These are phyloP conservation scores for Spatulosminthurus flaviceps DNA, from an alignment of 2,888 invertebrate species.

Conservation along the genomic window DNA sequence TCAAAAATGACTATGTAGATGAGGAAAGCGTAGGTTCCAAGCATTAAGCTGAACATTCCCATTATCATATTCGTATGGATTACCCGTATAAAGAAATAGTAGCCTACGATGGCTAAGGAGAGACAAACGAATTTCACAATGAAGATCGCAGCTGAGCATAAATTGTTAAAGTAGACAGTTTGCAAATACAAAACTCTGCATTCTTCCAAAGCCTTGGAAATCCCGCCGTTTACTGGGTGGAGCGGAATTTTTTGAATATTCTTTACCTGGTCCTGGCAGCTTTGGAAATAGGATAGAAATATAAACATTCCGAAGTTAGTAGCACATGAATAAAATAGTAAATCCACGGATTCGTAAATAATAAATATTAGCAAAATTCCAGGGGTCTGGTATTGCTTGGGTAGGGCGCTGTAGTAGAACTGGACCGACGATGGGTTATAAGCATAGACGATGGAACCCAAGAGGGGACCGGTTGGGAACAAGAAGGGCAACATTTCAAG, in stretches of 20 bases:
- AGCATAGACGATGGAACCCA: not conserved
- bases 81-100: not conserved
- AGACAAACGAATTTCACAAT: not conserved
- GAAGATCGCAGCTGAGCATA: not conserved
- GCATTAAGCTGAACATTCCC: not conserved
- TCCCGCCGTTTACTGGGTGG: not conserved
- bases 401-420: not conserved
- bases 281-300: not conserved
- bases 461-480: not conserved
- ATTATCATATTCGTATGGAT: not conserved
- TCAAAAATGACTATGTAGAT: constrained; percentile 16
- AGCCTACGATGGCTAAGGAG: not conserved
- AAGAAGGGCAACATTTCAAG: not conserved
- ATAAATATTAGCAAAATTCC: not conserved
- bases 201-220: not conserved
- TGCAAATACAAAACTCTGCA: not conserved
- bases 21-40: not conserved
- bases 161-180: not conserved
- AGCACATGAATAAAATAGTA: not conserved
- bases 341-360: not conserved
- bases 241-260: not conserved
- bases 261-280: not conserved
- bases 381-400: not conserved
- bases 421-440: not conserved
- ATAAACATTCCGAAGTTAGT: not conserved